phyloP scores from a whole-genome alignment of 2,113 vertebrate species.

The Dasypus novemcinctus region DNA sequence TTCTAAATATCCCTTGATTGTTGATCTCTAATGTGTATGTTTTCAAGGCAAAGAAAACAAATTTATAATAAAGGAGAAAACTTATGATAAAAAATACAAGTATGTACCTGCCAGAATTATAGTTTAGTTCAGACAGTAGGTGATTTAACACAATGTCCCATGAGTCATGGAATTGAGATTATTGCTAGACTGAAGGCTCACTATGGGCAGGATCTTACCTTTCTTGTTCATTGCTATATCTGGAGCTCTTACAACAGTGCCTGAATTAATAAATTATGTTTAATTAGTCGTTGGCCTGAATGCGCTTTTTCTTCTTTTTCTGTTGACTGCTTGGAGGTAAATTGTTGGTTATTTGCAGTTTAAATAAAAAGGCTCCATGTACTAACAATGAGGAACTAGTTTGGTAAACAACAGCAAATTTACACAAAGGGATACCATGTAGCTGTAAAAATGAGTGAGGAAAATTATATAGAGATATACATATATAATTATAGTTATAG shows the following conservation, averaged over 20 bases:
- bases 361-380: not conserved
- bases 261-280: not conserved
- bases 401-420: not conserved
- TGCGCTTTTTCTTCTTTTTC: not conserved
- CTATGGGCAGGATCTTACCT: not conserved
- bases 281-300: not conserved
- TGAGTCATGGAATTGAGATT: not conserved
- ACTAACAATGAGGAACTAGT: not conserved
- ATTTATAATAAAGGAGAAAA: not conserved
- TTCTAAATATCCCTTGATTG: not conserved
- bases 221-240: not conserved
- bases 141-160: not conserved
- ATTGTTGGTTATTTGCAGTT: not conserved
- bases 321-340: not conserved
- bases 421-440: not conserved
- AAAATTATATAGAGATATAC: no score
- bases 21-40: not conserved
- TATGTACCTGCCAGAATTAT: not conserved
- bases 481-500: no score
- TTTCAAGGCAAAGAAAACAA: not conserved
- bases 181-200: not conserved
- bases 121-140: not conserved
- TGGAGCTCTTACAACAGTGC: not conserved
- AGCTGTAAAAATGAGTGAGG: not conserved
- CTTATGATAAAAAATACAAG: not conserved